Evolutionary conservation across 2,113 vertebrate species (phyloP).

Genomic region (Typhlomys cinereus): DNA sequence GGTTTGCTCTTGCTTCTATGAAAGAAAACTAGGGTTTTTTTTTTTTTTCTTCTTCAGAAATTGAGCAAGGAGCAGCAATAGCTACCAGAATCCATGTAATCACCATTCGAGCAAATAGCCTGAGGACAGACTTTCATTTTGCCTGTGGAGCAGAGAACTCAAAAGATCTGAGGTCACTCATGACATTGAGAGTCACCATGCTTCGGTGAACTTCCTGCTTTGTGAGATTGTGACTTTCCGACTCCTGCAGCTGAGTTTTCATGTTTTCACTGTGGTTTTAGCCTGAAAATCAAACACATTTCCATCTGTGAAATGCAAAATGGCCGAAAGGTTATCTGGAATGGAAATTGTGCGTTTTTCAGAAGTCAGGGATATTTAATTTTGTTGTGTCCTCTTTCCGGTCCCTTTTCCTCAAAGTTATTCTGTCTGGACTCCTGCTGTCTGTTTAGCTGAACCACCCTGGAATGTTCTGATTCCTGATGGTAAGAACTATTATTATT

Average conservation of each 20-base stretch:
- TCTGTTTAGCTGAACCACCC: background rate
- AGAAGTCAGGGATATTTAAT: background rate
- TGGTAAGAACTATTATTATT: background rate
- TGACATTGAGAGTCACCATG: background rate
- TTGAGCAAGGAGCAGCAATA: background rate
- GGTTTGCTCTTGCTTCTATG: background rate
- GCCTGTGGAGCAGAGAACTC: background rate
- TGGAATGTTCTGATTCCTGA: background rate
- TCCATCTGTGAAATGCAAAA: background rate
- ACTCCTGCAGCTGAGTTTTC: background rate
- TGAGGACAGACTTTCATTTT: background rate
- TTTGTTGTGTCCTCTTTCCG: background rate
- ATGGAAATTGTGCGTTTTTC: background rate
- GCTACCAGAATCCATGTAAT: background rate
- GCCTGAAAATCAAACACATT: background rate
- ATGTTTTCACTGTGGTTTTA: no score
- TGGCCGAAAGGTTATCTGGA: background rate
- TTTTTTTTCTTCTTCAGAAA: background rate
- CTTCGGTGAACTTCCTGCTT: background rate
- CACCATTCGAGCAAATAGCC: background rate
- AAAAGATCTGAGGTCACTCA: background rate
- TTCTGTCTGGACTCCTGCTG: background rate
- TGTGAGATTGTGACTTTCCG: background rate
- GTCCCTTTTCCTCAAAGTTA: background rate
- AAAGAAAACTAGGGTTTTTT: background rate